Conservation (phyloP, 1,140 invertebrate species). For the Nasonia vitripennis region DNA sequence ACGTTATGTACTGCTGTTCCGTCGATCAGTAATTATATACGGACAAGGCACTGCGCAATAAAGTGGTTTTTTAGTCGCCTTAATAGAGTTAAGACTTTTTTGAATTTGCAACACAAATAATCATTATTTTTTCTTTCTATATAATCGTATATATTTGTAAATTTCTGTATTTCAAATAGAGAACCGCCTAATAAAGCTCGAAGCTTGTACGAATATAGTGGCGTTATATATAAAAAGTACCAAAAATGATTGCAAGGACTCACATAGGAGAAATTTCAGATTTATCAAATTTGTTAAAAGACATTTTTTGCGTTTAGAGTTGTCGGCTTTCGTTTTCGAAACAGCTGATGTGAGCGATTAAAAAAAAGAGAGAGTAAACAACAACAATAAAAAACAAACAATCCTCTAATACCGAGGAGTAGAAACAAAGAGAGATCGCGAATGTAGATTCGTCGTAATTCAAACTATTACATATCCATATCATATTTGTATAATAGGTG, state of each 20-base stretch:
- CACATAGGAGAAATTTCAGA: not conserved
- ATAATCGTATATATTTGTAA: not conserved
- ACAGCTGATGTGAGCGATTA: not conserved
- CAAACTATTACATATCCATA: not conserved
- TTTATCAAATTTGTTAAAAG: constrained; percentile 25
- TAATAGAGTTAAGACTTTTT: constrained; percentile 20
- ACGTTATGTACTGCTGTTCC: constrained; percentile 13
- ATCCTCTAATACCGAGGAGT: not conserved
- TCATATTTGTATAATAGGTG: not conserved
- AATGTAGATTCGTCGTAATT: constrained; percentile 8
- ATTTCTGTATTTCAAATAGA: not conserved
- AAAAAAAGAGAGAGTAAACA: not conserved
- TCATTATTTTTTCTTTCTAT: not conserved
- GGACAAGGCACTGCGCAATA: constrained; percentile 52
- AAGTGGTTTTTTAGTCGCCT: constrained; percentile 38
- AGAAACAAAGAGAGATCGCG: constrained; percentile 30
- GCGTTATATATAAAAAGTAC: constrained; percentile 36
- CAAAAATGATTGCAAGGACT: constrained; percentile 38
- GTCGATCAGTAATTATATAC: constrained; percentile 29
- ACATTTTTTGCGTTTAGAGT: not conserved
- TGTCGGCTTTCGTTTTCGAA: not conserved
- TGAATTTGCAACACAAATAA: constrained; percentile 30
- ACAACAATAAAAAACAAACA: not conserved
- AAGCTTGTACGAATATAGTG: not conserved
- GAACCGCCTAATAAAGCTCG: constrained; percentile 2